These are phyloP conservation scores for Perdita meconis DNA, from an alignment of 2,888 invertebrate species.

Conservation along the genomic window DNA sequence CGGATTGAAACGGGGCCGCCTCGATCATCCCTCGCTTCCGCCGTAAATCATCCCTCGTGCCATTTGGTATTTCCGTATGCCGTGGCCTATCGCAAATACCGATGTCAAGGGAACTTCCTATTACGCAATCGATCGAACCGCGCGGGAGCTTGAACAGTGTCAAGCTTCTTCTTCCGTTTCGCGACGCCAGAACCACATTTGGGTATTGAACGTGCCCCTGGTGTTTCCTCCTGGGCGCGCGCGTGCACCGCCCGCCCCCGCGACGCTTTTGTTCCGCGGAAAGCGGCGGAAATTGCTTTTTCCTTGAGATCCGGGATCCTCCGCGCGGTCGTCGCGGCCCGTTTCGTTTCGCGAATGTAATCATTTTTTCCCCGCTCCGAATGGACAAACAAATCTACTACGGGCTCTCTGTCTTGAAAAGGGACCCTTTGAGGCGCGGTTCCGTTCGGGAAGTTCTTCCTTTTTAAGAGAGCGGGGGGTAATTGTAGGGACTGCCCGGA, in stretches of 20 bases:
- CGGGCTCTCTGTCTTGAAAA: background rate
- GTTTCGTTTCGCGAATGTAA: background rate
- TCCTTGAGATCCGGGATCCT: background rate
- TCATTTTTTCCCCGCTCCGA: background rate
- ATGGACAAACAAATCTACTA: slow-evolving; percentile 5
- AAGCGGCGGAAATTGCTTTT: slow-evolving; percentile 1
- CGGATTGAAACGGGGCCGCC: slow-evolving; percentile 66
- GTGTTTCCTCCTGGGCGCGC: background rate
- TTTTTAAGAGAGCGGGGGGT: background rate
- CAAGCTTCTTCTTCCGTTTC: slow-evolving; percentile 68
- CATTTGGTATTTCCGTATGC: slow-evolving; percentile 71
- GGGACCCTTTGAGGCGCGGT: background rate
- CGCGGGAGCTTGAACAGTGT: slow-evolving; percentile 41
- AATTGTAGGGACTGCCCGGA: background rate
- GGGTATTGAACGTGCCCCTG: slow-evolving; percentile 46
- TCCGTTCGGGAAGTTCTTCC: background rate
- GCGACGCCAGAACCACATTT: slow-evolving; percentile 52
- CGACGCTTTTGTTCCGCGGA: slow-evolving; percentile 9
- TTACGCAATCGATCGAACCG: slow-evolving; percentile 69
- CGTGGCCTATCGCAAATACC: slow-evolving; percentile 68
- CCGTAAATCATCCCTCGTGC: slow-evolving; percentile 70
- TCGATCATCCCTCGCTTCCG: slow-evolving; percentile 56
- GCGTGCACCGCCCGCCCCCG: background rate
- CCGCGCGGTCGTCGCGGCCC: background rate
- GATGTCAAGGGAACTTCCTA: slow-evolving; percentile 73